These are phyloP conservation scores for Brachionichthys hirsutus DNA, from an alignment of 2,113 vertebrate species.

Conservation along the genomic window DNA sequence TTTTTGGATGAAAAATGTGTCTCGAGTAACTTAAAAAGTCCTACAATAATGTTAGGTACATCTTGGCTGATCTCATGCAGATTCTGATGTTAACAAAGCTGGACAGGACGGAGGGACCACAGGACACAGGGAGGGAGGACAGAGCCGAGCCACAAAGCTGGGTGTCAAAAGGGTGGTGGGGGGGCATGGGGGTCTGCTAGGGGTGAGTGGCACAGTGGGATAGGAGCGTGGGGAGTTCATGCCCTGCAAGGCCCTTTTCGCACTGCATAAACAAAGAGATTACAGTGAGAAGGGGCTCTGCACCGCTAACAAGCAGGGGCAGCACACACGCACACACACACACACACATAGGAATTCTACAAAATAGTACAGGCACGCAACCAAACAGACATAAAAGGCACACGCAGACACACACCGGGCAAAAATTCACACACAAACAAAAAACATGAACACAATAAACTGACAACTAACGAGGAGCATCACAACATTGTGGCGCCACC, in stretches of 20 bases:
- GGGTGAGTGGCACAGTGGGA: conserved; percentile 74
- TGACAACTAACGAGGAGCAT: conserved; percentile 85
- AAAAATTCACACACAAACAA: conserved; percentile 21
- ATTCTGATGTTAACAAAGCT: conserved; percentile 41
- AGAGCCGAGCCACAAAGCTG: conserved; percentile 38
- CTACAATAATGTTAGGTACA: background rate
- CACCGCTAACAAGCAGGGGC: conserved; percentile 64
- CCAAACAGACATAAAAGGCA: conserved; percentile 2
- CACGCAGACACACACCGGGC: background rate
- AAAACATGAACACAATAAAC: conserved; percentile 54
- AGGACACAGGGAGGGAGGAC: conserved; percentile 28
- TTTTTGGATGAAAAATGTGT: too few species aligned
- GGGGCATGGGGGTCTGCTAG: conserved; percentile 65
- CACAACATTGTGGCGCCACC: conserved; percentile 86
- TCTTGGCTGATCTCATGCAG: conserved; percentile 26
- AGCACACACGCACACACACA: conserved; percentile 34
- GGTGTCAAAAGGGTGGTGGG: conserved; percentile 53
- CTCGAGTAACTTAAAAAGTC: too few species aligned
- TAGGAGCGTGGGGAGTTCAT: conserved; percentile 84
- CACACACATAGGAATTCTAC: conserved; percentile 3
- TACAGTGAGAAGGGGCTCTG: conserved; percentile 79
- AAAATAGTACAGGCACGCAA: conserved; percentile 33
- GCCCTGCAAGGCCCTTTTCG: conserved; percentile 82
- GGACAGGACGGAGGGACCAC: conserved; percentile 50
- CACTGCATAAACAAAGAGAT: conserved; percentile 90